Evolutionary conservation across 2,113 vertebrate species (phyloP), one percentile per base, ranked within the genome.

Genomic region (Mesitornis unicolor): DNA sequence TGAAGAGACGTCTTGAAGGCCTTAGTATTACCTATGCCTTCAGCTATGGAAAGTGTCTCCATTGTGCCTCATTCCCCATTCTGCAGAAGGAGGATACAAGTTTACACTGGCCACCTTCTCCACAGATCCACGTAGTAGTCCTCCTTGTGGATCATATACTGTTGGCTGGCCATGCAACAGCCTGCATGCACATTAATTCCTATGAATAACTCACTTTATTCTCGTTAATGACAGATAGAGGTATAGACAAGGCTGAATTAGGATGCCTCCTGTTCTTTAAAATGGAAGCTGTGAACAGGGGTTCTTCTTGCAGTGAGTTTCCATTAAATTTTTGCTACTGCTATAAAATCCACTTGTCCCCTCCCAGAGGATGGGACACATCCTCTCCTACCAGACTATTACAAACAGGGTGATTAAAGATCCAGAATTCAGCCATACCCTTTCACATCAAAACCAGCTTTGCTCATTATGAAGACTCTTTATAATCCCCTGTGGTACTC

Each of bases 81-180:
- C n/a, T 74, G 18, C 3, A 56, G 35, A 77, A 38, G 50, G 13
- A 36, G 48, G 76, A 42, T 11, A 13, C 2, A 2, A 17, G 2
- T 74, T 64, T 28, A 22, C 18, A 21, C 6, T 54, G 56, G 6
- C 6, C 48, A 28, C 35, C 17, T 87, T 3, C 10, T 74, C 51
- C 38, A 48, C 25, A 69, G 11, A 4, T 1, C 4, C 26, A 36
- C 0, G 0, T 13, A 35, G 3, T 3, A 54, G 22, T 20, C 5
- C 10, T 40, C 8, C 12, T 36, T 42, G 11, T 31, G 54, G 36
- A 20, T 35, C 45, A 17, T 2, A 9, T 2, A 14, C 20, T 25
- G 10, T 19, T 42, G 64, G 5, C 19, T 74, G 42, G 50, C 2
- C 4, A 7, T n/a, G 24, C 9, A 65, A 35, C 12, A 85, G 26